A percentile compares a stretch with the other conserved stretches of the same genome.
Evolutionary conservation across 2,888 invertebrate genomes (phyloP).

Genomic region (Timema cristinae): DNA sequence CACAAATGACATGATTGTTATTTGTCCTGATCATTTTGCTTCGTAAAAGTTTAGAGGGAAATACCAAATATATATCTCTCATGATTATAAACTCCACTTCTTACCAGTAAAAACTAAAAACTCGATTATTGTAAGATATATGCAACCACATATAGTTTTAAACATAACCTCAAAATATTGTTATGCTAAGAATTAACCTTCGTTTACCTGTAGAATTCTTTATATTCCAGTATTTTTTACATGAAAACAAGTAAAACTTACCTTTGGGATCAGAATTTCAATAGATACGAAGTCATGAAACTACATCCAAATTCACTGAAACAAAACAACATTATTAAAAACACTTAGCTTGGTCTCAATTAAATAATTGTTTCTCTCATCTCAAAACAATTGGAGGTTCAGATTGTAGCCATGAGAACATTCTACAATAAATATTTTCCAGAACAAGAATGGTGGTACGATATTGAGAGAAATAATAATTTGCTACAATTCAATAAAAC

Average conservation of each 20-base stretch:
- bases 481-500: no score
- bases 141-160: no score
- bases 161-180: no score
- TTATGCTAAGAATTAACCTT: no score
- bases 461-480: neutral
- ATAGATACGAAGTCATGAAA: neutral
- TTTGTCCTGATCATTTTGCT: no score
- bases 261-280: neutral
- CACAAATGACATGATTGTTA: no score
- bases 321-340: neutral
- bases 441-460: neutral
- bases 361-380: neutral
- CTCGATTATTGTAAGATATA: no score
- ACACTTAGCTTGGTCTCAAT: neutral
- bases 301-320: neutral
- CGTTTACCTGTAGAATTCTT: neutral
- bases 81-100: no score
- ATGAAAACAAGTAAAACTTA: neutral
- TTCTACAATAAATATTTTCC: neutral
- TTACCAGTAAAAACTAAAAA: no score
- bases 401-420: neutral
- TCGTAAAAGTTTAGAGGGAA: no score
- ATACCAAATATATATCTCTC: no score
- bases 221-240: neutral
- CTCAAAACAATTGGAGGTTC: neutral